These are phyloP conservation scores for Theristicus caerulescens DNA, from an alignment of 2,113 vertebrate species.

Conservation along the genomic window DNA sequence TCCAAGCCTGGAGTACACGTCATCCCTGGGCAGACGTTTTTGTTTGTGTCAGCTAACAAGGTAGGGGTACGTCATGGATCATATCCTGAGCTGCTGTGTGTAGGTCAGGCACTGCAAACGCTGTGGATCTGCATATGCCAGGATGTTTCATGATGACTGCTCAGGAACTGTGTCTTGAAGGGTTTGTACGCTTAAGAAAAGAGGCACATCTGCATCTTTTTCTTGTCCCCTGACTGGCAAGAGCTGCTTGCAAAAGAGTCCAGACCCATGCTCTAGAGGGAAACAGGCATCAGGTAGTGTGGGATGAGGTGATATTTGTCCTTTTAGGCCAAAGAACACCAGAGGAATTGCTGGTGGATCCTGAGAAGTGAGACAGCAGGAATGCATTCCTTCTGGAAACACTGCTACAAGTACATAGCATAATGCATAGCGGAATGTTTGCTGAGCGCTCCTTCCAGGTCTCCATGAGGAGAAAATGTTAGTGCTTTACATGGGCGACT, in stretches of 20 bases:
- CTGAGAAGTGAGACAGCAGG: not conserved
- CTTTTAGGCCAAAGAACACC: not conserved
- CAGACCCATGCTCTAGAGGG: not conserved
- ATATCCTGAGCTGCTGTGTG: not conserved
- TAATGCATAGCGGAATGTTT: not conserved
- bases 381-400: not conserved
- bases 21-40: not conserved
- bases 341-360: not conserved
- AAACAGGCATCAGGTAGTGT: not conserved
- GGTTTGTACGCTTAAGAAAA: not conserved
- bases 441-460: not conserved
- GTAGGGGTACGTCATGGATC: not conserved
- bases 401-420: not conserved
- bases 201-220: not conserved
- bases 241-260: not conserved
- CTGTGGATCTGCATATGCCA: not conserved
- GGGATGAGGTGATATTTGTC: not conserved
- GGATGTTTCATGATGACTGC: accelerated
- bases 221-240: not conserved
- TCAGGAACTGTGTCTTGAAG: not conserved
- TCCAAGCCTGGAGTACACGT: not conserved
- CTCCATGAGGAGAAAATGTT: not conserved
- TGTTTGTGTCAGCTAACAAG: not conserved
- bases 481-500: not conserved
- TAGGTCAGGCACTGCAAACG: not conserved